Conservation (phyloP, 2,888 invertebrate species). For the Rotaria magnacalcarata region DNA sequence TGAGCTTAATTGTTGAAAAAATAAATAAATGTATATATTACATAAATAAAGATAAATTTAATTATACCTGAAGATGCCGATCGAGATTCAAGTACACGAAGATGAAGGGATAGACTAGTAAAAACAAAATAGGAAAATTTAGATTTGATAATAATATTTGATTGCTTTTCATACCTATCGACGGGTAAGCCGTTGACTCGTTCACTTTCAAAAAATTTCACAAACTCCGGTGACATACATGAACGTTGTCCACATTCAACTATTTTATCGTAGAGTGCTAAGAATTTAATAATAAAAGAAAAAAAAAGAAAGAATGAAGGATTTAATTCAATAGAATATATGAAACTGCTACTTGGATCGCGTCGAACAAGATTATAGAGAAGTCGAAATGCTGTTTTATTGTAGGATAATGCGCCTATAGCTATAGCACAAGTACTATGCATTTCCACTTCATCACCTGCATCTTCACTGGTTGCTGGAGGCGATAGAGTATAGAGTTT, state of each 20-base stretch:
- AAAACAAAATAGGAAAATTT: background rate
- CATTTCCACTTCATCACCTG: conserved; percentile 51
- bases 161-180: background rate
- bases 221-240: conserved; percentile 8
- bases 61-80: background rate
- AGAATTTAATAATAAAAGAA: background rate
- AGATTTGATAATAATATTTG: background rate
- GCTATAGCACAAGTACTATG: conserved; percentile 52
- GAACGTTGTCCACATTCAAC: conserved; percentile 13
- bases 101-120: background rate
- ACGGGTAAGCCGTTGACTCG: conserved; percentile 19
- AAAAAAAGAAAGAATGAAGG: background rate
- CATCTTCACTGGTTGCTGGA: background rate
- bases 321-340: background rate
- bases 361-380: conserved; percentile 54
- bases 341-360: conserved; percentile 49
- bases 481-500: conserved; percentile 50
- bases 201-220: conserved; percentile 1
- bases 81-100: background rate
- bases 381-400: conserved; percentile 56
- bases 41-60: no score
- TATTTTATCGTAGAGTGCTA: conserved; percentile 1
- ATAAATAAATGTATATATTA: no score
- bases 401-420: conserved; percentile 58
- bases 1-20: background rate